Percentiles rank a stretch among this genome's conserved stretches.
These are phyloP conservation scores for Leptinotarsa lineolata DNA, from an alignment of 1,140 invertebrate genomes.

Conservation along the genomic window DNA sequence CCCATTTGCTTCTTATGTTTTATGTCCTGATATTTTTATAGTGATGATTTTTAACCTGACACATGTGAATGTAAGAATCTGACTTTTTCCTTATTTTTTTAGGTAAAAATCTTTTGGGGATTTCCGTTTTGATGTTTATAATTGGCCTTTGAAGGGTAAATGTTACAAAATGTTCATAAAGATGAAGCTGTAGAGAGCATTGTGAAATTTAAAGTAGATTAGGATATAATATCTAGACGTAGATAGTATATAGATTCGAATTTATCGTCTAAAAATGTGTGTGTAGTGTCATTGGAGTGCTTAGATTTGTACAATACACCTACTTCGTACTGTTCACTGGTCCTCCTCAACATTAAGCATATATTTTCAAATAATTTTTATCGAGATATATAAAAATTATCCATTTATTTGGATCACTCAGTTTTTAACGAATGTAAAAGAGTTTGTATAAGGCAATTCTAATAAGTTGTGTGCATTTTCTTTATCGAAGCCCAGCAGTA, in stretches of 20 bases:
- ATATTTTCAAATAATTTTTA: background rate
- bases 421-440: background rate
- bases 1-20: too few relatives aligned
- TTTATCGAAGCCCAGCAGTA: slow-evolving; percentile 35
- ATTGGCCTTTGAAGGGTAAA: slow-evolving; percentile 20
- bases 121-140: slow-evolving; percentile 24
- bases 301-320: slow-evolving; percentile 47
- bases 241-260: slow-evolving; percentile 52
- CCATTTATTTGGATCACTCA: background rate
- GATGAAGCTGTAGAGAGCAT: slow-evolving; percentile 42
- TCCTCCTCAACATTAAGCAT: background rate
- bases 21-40: too few relatives aligned
- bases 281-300: slow-evolving; percentile 54
- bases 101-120: background rate
- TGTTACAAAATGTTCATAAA: slow-evolving; percentile 37
- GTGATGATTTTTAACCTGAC: too few relatives aligned
- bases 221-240: slow-evolving; percentile 53
- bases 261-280: slow-evolving; percentile 51
- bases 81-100: background rate
- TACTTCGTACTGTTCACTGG: slow-evolving; percentile 46
- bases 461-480: background rate
- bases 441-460: background rate
- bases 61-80: background rate
- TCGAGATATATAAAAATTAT: background rate
- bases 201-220: slow-evolving; percentile 52